Evolutionary conservation across 2,797 vertebrate species (phyloP).

Genomic region (Hemitrygon akajei): DNA sequence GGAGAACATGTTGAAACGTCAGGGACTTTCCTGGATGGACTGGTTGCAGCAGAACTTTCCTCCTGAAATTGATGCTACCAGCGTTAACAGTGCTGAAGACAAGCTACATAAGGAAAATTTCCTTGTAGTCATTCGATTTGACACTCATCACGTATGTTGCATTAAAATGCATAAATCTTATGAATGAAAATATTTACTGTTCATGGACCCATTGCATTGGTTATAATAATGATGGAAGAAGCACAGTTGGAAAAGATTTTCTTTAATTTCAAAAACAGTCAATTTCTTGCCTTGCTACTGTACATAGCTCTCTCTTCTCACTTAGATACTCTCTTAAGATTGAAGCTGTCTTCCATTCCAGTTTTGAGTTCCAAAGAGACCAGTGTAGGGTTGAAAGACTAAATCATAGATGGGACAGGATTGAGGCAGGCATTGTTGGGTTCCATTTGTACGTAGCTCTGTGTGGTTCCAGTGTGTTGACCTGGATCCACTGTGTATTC

Average conservation of each 20-base stretch:
- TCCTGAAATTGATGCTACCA: slow-evolving; percentile 70
- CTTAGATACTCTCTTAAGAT: too few relatives aligned
- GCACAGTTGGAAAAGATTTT: neutral
- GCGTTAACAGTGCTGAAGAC: slow-evolving; percentile 67
- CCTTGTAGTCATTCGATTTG: slow-evolving; percentile 86
- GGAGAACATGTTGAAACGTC: slow-evolving; percentile 76
- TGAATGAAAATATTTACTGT: neutral
- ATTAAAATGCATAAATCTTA: neutral
- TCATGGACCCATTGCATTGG: neutral
- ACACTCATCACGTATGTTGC: slow-evolving; percentile 77
- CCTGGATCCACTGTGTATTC: too few relatives aligned
- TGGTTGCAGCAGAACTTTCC: slow-evolving; percentile 86
- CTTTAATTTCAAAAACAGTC: neutral
- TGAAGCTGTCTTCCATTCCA: too few relatives aligned
- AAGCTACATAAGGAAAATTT: slow-evolving; percentile 68
- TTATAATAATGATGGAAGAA: neutral
- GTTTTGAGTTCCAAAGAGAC: too few relatives aligned
- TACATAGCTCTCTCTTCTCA: too few relatives aligned
- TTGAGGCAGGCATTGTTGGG: too few relatives aligned
- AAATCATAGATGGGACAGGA: too few relatives aligned
- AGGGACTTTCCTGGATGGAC: slow-evolving; percentile 78
- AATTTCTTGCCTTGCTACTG: neutral
- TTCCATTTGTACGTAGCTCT: too few relatives aligned
- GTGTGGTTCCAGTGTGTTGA: too few relatives aligned
- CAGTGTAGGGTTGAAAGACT: too few relatives aligned